Conservation (phyloP, 2,888 invertebrate species). For the Drosophila mettleri region DNA sequence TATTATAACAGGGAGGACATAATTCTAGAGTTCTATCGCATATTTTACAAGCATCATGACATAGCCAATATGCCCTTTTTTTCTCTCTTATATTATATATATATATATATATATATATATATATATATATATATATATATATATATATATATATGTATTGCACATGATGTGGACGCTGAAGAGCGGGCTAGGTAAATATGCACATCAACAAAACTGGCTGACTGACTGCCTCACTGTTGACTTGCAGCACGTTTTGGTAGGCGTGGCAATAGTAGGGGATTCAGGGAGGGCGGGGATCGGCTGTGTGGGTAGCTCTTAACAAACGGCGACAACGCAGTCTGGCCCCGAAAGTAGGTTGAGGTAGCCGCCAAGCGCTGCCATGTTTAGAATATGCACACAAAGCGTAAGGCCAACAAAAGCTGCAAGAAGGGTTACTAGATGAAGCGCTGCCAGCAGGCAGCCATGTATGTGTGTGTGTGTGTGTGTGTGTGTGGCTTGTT, state of each 20-base stretch:
- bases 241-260: slow-evolving; percentile 45
- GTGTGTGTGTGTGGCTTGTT: slow-evolving; percentile 5
- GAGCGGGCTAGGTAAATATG: slow-evolving; percentile 69
- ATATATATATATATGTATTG: slow-evolving; percentile 15
- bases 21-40: not conserved
- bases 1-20: no score
- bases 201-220: slow-evolving; percentile 59
- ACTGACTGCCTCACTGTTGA: slow-evolving; percentile 65
- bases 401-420: slow-evolving; percentile 77
- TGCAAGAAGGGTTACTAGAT: slow-evolving; percentile 56
- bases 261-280: not conserved
- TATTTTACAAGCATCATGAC: not conserved
- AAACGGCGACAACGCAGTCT: slow-evolving; percentile 54
- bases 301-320: slow-evolving; percentile 58
- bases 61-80: slow-evolving; percentile 25
- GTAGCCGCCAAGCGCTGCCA: slow-evolving; percentile 73
- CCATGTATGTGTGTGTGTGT: not conserved
- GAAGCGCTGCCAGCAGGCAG: slow-evolving; percentile 14
- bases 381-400: slow-evolving; percentile 80
- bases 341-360: slow-evolving; percentile 74
- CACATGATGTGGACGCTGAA: slow-evolving; percentile 40
- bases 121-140: not conserved
- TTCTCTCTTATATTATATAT: not conserved
- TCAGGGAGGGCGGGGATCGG: slow-evolving; percentile 4
- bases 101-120: not conserved